phyloP scores from a whole-genome alignment of 2,113 vertebrate species.

The Syrrhaptes paradoxus region DNA sequence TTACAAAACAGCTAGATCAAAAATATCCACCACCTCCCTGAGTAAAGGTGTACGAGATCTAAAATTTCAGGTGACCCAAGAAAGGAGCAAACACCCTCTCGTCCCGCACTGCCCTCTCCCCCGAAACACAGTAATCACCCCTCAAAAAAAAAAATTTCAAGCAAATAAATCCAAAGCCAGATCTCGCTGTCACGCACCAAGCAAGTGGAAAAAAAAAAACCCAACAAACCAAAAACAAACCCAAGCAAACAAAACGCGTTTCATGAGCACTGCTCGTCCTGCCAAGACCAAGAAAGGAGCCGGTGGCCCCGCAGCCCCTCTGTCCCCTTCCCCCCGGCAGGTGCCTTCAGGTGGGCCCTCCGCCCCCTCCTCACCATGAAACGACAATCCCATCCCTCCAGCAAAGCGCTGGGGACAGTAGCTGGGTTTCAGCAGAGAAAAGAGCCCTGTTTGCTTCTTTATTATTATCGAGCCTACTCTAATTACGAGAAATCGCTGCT shows the following conservation, averaged over 20 bases:
- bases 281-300: background rate
- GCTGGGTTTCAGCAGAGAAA: background rate
- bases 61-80: constrained; percentile 7
- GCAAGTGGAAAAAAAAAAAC: background rate
- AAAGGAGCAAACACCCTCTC: background rate
- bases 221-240: background rate
- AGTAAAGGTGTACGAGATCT: background rate
- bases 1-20: background rate
- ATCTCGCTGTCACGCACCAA: background rate
- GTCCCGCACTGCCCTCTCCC: background rate
- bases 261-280: background rate
- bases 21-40: background rate
- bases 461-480: constrained; percentile 36
- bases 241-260: background rate
- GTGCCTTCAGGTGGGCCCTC: background rate
- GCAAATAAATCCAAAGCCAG: background rate
- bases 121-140: background rate
- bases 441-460: constrained; percentile 17
- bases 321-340: background rate
- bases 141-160: background rate
- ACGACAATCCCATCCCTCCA: background rate
- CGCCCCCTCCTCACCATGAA: background rate
- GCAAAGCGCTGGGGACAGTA: background rate
- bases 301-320: background rate
- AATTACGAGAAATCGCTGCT: constrained; percentile 50